Evolutionary conservation across 2,888 invertebrate genomes (phyloP), one percentile per base, ranked within the genome.

Genomic region (Cordilura impudica): DNA sequence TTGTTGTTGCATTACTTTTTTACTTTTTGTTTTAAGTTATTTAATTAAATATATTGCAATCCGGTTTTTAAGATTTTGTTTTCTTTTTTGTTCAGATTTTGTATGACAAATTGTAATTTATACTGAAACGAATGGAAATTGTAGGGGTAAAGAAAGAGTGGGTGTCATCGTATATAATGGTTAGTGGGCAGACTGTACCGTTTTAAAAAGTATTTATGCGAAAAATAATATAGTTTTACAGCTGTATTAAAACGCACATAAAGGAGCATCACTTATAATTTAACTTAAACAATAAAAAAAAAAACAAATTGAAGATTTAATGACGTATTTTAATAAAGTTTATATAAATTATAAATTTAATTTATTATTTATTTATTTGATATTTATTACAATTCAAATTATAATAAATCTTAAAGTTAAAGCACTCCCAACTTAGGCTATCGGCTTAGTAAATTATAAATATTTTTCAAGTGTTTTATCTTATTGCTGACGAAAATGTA

Each of bases 31-130:
- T 54, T 4, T 31, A 31, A 56, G 16, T 18, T 4, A 35, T 49
- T 49, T 19, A 53, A 39, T 6, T 43, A 16, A 21, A 39, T 60
- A 26, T 65, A 74, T 63, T 69, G 56, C 63, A 73, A 58, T 51
- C 51, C 63, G 56, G 51, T 31, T 26, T 56, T 29, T 53, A 19
- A 19, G 31, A 35, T 53, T 14, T 53, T 16, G 45, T 39, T 29
- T 31, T 39, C 43, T 12, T 67, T 54, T 67, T 54, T 10, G 51
- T 71, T 56, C 47, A n/a, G 67, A 51, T 56, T 78, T 73, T 78
- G 82, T 82, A 78, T 81, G 79, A 79, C 78, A 78, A 77, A 81
- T 74, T 85, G 83, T 85, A 85, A 85, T 86, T 82, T 80, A 82
- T 82, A 79, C 61, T 61, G 75, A 77, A 86, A 86, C 21, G 63